A percentile compares a stretch with the other conserved stretches of the same genome.
Conservation (phyloP, 1,140 invertebrate genomes). For the Oedothorax gibbosus region DNA sequence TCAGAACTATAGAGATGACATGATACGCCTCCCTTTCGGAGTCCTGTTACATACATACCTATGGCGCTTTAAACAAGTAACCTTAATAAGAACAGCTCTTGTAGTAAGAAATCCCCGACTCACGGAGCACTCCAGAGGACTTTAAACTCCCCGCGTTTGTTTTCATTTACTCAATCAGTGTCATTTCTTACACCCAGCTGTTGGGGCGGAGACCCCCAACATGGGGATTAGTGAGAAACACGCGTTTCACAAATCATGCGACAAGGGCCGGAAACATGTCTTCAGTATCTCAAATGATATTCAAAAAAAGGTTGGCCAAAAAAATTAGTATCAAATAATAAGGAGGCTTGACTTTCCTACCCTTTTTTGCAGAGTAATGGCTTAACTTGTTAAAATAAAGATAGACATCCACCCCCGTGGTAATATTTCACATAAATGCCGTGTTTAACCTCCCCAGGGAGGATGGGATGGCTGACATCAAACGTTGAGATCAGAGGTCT, state of each 20-base stretch:
- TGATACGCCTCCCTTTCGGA: too few relatives aligned
- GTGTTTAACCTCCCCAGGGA: not conserved
- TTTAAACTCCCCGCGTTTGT: constrained; percentile 33
- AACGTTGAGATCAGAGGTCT: too few relatives aligned
- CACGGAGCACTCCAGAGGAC: not conserved
- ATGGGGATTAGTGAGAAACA: constrained; percentile 53
- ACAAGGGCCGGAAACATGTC: constrained; percentile 30
- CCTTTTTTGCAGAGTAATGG: constrained; percentile 1
- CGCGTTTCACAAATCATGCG: constrained; percentile 42
- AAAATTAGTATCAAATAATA: too few relatives aligned
- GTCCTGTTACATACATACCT: too few relatives aligned
- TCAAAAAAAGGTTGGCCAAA: not conserved
- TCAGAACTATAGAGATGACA: too few relatives aligned
- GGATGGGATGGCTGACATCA: not conserved
- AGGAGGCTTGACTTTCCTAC: not conserved
- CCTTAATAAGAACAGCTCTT: not conserved
- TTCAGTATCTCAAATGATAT: constrained; percentile 2
- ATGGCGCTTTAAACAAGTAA: too few relatives aligned
- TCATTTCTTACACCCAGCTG: not conserved
- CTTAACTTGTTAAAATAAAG: constrained; percentile 36
- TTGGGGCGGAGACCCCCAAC: constrained; percentile 1
- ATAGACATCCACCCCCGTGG: not conserved
- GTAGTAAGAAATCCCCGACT: not conserved
- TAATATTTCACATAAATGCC: too few relatives aligned
- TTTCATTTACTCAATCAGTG: constrained; percentile 44